Base-by-base conservation (phyloP, 2,888 invertebrate species). In the Trichogramma dendrolimi region DNA sequence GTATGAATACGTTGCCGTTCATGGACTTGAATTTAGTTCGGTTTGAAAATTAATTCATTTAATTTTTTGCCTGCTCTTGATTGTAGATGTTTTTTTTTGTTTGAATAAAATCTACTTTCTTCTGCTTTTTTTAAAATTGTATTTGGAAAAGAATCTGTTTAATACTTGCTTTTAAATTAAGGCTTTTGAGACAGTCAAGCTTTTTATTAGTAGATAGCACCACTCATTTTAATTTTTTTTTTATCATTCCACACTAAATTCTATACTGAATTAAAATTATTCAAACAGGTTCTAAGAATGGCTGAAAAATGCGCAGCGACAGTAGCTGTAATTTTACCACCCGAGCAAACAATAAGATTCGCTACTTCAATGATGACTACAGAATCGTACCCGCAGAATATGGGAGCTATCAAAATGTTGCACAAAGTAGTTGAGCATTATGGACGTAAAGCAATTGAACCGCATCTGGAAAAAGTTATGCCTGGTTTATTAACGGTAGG, bases 361-460 rank as follows among this genome's bases (percentile, higher is more conserved):
- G 82, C 92, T 14, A 87, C 87, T 71, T 94, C 96, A 0, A 88
- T 96, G 71, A 92, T 97, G 69, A 87, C 89, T 42, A 95, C 94
- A 0, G 91, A 91, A 69, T 87, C 90, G 38, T 92, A 87, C 81
- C 95, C 96, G 1, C 86, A 90, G 61, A 92, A 94, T 75, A 86
- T 94, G 78, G 94, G 94, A 68, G 95, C 95, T 62, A 89, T 97
- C 54, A 96, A 96, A 82, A 89, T 96, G 83, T 84, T 94, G 50
- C 90, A 91, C 0, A 91, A 91, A 77, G 84, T 94, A 63, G 89
- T 93, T 51, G 91, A 92, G 75, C 87, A 89, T 66, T 85, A 90
- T 65, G 86, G 89, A 4, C 76, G 82, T 43, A 88, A 90, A 67
- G 85, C 90, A 39, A 86, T 87, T 2, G 88, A 92, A 72, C 86